Percentiles rank a stretch among this genome's conserved stretches.
phyloP scores from a whole-genome alignment of 2,797 vertebrate genomes.

The Hyperoplus lanceolatus region DNA sequence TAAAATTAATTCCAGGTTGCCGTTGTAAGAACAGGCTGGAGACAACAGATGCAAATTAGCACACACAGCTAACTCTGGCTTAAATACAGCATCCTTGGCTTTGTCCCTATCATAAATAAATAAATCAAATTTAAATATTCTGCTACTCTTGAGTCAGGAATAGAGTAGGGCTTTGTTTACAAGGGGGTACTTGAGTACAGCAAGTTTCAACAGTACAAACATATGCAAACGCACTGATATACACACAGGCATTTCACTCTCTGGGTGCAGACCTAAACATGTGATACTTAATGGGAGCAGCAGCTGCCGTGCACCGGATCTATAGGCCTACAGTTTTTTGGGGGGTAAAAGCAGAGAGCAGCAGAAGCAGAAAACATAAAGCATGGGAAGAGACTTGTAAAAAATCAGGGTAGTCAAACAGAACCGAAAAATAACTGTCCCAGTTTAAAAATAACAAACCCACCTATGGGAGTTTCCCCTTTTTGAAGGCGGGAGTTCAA shows the following conservation, averaged over 20 bases:
- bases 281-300: slow-evolving; percentile 35
- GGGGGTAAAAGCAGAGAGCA: slow-evolving; percentile 1
- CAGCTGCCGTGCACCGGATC: slow-evolving; percentile 14
- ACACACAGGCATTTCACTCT: slow-evolving; percentile 4
- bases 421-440: slow-evolving; percentile 46
- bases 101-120: no score
- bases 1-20: no score
- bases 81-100: no score
- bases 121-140: slow-evolving; percentile 3
- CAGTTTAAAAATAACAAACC: slow-evolving; percentile 71
- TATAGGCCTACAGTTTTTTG: background rate
- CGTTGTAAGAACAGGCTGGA: no score
- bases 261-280: slow-evolving; percentile 34
- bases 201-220: background rate
- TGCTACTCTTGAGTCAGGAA: background rate
- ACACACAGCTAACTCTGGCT: no score
- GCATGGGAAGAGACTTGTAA: slow-evolving; percentile 31
- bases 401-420: slow-evolving; percentile 38
- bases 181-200: slow-evolving; percentile 6
- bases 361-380: slow-evolving; percentile 29
- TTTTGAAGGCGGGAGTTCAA: slow-evolving; percentile 42
- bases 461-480: slow-evolving; percentile 74
- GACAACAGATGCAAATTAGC: no score
- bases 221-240: background rate
- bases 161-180: slow-evolving; percentile 11